Conservation (phyloP, 2,888 invertebrate species). For the Eledona agricola region DNA sequence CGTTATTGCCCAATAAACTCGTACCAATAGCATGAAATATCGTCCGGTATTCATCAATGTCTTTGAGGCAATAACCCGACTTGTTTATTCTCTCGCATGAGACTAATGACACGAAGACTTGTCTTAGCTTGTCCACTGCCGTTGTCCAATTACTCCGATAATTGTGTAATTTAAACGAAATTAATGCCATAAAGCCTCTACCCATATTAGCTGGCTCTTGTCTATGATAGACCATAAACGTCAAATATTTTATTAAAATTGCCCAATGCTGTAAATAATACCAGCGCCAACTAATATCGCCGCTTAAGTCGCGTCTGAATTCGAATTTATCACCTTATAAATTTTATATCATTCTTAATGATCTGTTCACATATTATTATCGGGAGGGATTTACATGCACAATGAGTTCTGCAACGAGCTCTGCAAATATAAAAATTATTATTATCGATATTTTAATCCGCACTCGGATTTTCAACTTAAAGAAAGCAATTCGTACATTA, state of each 20-base stretch:
- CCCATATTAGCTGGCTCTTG: constrained; percentile 26
- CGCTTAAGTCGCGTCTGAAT: constrained; percentile 25
- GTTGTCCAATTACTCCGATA: constrained; percentile 21
- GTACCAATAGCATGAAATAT: constrained; percentile 25
- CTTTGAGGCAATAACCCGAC: constrained; percentile 16
- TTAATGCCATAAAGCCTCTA: constrained; percentile 24
- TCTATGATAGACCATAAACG: constrained; percentile 23
- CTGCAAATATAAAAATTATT: too few relatives aligned
- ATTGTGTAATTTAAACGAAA: constrained; percentile 27
- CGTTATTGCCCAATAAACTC: constrained; percentile 19
- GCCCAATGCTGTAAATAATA: constrained; percentile 25
- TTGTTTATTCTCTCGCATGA: constrained; percentile 17
- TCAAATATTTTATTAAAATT: constrained; percentile 28
- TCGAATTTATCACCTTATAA: constrained; percentile 30
- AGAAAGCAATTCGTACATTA: too few relatives aligned
- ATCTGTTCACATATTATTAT: constrained; percentile 28
- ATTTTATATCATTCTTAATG: constrained; percentile 25
- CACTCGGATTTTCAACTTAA: constrained; percentile 3
- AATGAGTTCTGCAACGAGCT: constrained; percentile 15
- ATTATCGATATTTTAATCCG: too few relatives aligned
- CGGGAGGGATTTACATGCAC: constrained; percentile 22
- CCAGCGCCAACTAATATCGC: constrained; percentile 18
- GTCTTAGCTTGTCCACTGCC: constrained; percentile 18
- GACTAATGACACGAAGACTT: constrained; percentile 17
- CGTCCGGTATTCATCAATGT: constrained; percentile 19